Evolutionary conservation across 2,797 vertebrate genomes (phyloP).

Genomic region (Sarcoramphus papa): DNA sequence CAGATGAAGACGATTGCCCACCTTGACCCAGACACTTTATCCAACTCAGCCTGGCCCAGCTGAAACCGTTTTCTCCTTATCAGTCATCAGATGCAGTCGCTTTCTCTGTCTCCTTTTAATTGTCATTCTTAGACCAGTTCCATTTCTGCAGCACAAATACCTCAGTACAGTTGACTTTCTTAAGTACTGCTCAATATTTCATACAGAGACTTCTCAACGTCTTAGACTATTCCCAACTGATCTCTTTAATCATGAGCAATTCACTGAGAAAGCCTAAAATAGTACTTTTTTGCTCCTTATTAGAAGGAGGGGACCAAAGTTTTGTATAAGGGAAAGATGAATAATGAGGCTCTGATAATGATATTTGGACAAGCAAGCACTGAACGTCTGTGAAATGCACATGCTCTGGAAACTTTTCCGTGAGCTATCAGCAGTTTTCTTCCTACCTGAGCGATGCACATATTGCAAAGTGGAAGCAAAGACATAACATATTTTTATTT

Average conservation of each 20-base stretch:
- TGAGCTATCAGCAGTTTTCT: not conserved
- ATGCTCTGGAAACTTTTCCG: not conserved
- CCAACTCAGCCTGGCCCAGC: not conserved
- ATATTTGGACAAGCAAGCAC: not conserved
- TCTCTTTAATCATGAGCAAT: not conserved
- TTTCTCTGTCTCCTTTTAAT: not conserved
- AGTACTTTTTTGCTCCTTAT: not conserved
- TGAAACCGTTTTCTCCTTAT: not conserved
- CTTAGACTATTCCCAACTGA: not conserved
- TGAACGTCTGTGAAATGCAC: not conserved
- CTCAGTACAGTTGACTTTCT: not conserved
- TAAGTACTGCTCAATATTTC: conserved; percentile 18
- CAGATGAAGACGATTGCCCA: not conserved
- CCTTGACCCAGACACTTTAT: not conserved
- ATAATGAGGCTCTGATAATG: not conserved
- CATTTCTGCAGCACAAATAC: not conserved
- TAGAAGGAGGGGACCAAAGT: not conserved
- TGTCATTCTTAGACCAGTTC: not conserved
- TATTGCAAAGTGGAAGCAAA: not conserved
- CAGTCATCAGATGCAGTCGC: not conserved
- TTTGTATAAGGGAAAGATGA: not conserved
- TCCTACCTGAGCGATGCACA: not conserved
- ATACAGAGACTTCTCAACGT: not conserved
- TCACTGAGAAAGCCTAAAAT: not conserved
- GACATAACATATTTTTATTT: not conserved